phyloP scores from a whole-genome alignment of 1,140 invertebrate genomes.

The Kradibia gibbosae region DNA sequence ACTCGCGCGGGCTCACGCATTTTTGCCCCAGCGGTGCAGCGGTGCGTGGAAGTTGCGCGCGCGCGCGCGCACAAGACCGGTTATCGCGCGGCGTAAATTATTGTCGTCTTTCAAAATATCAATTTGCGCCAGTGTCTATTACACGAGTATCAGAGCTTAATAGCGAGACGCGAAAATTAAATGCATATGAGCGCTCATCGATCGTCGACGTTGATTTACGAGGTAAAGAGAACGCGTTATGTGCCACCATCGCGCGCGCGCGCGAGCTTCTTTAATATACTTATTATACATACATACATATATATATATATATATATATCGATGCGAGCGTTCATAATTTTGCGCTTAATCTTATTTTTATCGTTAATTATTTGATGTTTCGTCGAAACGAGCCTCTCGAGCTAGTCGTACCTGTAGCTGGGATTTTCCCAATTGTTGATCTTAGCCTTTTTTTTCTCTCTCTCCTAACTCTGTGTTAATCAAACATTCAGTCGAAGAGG shows the following conservation, averaged over 20 bases:
- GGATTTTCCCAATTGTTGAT: slow-evolving; percentile 3
- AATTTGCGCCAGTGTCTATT: slow-evolving; percentile 50
- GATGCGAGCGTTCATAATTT: neutral
- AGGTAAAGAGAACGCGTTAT: neutral
- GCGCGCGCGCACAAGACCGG: slow-evolving; percentile 35
- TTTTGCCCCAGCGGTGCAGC: slow-evolving; percentile 23
- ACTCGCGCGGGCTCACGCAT: neutral
- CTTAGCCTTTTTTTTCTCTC: neutral
- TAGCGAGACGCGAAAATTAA: slow-evolving; percentile 37
- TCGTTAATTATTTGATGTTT: neutral
- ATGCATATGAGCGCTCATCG: slow-evolving; percentile 32
- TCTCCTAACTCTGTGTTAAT: no score
- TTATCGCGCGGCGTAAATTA: slow-evolving; percentile 50
- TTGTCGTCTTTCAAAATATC: slow-evolving; percentile 50
- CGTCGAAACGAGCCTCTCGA: neutral
- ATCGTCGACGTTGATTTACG: slow-evolving; percentile 28
- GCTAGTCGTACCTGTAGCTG: neutral
- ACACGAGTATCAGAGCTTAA: slow-evolving; percentile 34
- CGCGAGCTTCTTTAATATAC: no score
- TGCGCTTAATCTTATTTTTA: neutral
- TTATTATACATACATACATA: no score
- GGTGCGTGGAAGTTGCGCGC: neutral
- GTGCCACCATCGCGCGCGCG: neutral
- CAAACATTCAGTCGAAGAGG: neutral
- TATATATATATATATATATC: neutral